phyloP scores from a whole-genome alignment of 2,113 vertebrate species.

The Thamnaconus septentrionalis region DNA sequence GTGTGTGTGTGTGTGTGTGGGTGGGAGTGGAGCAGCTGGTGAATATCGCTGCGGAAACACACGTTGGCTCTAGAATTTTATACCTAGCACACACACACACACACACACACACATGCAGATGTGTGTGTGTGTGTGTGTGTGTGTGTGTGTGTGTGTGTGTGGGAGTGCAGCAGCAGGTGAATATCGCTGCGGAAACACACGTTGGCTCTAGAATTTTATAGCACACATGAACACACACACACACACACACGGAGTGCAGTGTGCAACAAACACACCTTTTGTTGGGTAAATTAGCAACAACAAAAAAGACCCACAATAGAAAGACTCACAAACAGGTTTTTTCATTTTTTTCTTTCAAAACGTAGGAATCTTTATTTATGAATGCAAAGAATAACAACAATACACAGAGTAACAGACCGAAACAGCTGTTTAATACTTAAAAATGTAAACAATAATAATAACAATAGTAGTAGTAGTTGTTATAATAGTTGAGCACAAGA shows the following conservation, averaged over 20 bases:
- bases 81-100: not conserved
- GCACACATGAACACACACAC: not conserved
- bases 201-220: constrained; percentile 35
- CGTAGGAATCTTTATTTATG: constrained; percentile 62
- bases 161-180: constrained; percentile 49
- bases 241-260: too few species aligned
- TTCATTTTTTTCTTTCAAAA: constrained; percentile 37
- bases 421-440: constrained; percentile 78
- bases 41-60: constrained; percentile 9
- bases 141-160: constrained; percentile 8
- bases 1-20: not conserved
- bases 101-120: constrained; percentile 6
- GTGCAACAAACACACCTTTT: too few species aligned
- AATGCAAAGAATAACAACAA: constrained; percentile 66
- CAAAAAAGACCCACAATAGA: constrained; percentile 1
- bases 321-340: constrained; percentile 7
- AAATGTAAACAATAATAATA: constrained; percentile 75
- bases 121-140: not conserved
- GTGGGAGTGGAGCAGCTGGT: constrained; percentile 53
- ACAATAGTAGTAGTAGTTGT: too few species aligned
- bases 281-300: too few species aligned
- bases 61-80: constrained; percentile 37
- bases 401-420: constrained; percentile 74
- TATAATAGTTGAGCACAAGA: constrained; percentile 72
- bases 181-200: constrained; percentile 10